Conservation (phyloP, 2,797 vertebrate species). For the Halcyon leucocephala region DNA sequence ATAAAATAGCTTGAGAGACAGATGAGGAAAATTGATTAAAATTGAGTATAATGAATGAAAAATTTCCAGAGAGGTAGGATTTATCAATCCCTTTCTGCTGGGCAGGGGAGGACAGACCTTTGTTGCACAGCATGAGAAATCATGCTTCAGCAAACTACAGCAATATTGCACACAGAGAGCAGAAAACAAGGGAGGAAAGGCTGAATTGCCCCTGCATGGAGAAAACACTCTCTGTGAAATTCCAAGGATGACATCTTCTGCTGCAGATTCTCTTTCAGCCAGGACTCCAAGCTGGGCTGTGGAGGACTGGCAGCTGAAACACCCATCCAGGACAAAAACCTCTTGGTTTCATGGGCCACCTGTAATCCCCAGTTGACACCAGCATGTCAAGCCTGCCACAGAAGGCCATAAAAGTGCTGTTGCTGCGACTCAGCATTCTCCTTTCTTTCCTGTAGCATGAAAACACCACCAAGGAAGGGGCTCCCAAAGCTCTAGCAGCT, state of each 20-base stretch:
- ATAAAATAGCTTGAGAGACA: not conserved
- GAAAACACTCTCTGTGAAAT: not conserved
- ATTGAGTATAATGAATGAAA: not conserved
- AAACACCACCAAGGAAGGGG: not conserved
- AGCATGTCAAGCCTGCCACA: not conserved
- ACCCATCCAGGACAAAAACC: accelerated
- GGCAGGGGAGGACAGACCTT: not conserved
- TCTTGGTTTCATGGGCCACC: not conserved
- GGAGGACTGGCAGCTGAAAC: not conserved
- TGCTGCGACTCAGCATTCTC: not conserved
- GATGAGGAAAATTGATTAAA: not conserved
- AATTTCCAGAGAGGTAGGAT: not conserved
- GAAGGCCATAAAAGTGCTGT: not conserved
- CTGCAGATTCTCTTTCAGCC: not conserved
- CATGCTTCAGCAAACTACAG: not conserved
- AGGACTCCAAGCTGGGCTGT: not conserved
- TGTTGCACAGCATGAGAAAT: not conserved
- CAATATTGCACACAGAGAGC: not conserved
- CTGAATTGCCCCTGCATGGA: accelerated
- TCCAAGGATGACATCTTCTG: not conserved
- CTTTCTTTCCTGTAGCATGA: not conserved
- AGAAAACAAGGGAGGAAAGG: not conserved
- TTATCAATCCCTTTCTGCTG: not conserved
- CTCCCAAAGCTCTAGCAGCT: not conserved
- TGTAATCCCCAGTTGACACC: not conserved